Conservation (phyloP, 2,113 vertebrate species). For the Variabilichromis moorii region DNA sequence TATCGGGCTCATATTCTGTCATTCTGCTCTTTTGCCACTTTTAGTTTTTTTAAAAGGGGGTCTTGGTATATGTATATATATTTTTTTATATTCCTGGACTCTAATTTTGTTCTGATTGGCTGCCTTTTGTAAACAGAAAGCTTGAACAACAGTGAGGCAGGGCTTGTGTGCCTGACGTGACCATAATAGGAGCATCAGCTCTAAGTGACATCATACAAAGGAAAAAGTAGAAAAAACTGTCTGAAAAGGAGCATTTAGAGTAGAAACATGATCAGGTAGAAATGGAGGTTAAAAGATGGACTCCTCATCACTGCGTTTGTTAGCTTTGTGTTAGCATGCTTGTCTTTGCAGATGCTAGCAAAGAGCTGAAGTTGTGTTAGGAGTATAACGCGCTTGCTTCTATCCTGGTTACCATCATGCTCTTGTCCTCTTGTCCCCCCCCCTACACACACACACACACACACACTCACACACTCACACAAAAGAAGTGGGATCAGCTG, state of each 20-base stretch:
- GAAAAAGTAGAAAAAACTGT: neutral
- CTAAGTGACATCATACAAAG: neutral
- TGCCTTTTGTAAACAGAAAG: neutral
- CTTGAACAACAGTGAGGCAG: neutral
- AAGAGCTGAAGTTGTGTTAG: neutral
- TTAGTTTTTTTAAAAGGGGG: neutral
- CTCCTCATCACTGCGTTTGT: neutral
- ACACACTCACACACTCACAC: neutral
- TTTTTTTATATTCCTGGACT: neutral
- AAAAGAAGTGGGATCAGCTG: neutral
- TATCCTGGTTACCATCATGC: neutral
- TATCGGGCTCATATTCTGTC: neutral
- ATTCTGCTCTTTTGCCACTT: neutral
- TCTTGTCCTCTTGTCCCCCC: neutral
- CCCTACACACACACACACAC: accelerated
- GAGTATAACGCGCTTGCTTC: neutral
- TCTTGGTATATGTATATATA: neutral
- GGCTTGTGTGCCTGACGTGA: neutral
- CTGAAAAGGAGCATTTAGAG: neutral
- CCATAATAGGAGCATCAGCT: neutral
- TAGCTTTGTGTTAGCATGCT: neutral
- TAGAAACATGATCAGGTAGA: neutral
- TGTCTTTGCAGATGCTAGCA: neutral
- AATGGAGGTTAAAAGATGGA: neutral
- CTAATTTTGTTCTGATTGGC: neutral